Evolutionary conservation across 2,888 invertebrate genomes (phyloP), one percentile per base, ranked within the genome.

Genomic region (Salticus scenicus): DNA sequence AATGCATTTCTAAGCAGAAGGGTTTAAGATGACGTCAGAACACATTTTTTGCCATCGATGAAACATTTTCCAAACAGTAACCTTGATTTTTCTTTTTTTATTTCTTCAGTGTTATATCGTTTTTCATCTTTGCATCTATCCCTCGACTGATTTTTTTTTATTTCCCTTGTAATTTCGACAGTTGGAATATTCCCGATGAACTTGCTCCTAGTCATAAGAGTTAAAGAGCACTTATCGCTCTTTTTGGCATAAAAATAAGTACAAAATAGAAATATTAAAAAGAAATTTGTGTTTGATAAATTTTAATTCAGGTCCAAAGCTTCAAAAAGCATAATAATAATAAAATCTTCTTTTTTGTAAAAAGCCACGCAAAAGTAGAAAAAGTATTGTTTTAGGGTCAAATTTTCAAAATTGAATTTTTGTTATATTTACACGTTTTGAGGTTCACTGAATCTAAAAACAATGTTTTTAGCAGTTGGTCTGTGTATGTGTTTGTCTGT

Each of bases 141-240:
- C 33, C 31, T 70, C 70, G 10, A 27, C 41, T 17, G 33, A 41
- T 70, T 66, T 51, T 70, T 70, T 41, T 70, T 37, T 67, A 47
- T 42, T 41, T 75, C 83, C 83, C 66, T 28, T 77, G 30, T 27
- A 37, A 42, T 5, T 20, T 33, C 28, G 30, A 5, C 37, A 51
- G 27, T 73, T 77, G 77, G 83, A 83, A 77, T 51, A 72, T 83
- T 83, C 83, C 77, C 77, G 77, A 77, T 73, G 67, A 77, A 83
- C 76, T 72, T 72, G 66, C 77, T 41, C 20, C 7, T 14, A 14
- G 7, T 12, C 24, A 7, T 8, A 41, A 41, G 1, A 37, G 41
- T 1, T 4, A 24, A 4, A 20, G 24, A 41, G 8, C 2, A 41
- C 4, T 70, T 70, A 66, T 70, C 70, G 12, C 70, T 41, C 1